Evolutionary conservation across 2,797 vertebrate species (phyloP).

Genomic region (Gadopsis bispinosus): DNA sequence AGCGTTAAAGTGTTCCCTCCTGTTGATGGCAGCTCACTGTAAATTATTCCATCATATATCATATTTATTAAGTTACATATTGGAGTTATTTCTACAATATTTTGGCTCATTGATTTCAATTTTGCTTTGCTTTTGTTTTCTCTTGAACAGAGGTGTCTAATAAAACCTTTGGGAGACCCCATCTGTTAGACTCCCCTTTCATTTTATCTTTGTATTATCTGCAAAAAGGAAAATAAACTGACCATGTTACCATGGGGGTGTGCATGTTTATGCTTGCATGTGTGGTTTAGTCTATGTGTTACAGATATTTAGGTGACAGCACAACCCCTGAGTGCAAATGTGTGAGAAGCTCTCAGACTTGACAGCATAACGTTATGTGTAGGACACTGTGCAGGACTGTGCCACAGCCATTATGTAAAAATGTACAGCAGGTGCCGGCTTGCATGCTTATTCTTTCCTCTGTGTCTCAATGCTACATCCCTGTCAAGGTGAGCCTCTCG

Average conservation of each 20-base stretch:
- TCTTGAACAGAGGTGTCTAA: neutral
- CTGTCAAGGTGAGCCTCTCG: slow-evolving; percentile 40
- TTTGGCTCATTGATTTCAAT: slow-evolving; percentile 14
- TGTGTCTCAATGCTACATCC: neutral
- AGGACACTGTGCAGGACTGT: neutral
- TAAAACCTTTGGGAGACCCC: neutral
- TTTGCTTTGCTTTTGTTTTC: neutral
- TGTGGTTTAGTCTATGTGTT: slow-evolving; percentile 13
- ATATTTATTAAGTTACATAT: neutral
- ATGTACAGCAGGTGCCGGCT: slow-evolving; percentile 19
- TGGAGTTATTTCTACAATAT: slow-evolving; percentile 7
- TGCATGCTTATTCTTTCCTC: slow-evolving; percentile 36
- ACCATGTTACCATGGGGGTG: neutral
- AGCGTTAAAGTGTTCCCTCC: neutral
- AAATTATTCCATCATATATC: slow-evolving; percentile 10
- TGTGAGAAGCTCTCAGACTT: slow-evolving; percentile 13
- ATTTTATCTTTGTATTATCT: neutral
- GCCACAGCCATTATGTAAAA: slow-evolving; percentile 12
- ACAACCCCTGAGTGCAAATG: slow-evolving; percentile 4
- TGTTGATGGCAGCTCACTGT: slow-evolving; percentile 1
- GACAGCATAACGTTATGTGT: slow-evolving; percentile 5
- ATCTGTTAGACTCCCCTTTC: neutral
- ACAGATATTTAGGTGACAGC: slow-evolving; percentile 6
- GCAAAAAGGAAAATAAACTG: neutral
- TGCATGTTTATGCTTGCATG: neutral